These are phyloP conservation scores for Drosophila rufa DNA, from an alignment of 1,140 invertebrate species.

Conservation along the genomic window DNA sequence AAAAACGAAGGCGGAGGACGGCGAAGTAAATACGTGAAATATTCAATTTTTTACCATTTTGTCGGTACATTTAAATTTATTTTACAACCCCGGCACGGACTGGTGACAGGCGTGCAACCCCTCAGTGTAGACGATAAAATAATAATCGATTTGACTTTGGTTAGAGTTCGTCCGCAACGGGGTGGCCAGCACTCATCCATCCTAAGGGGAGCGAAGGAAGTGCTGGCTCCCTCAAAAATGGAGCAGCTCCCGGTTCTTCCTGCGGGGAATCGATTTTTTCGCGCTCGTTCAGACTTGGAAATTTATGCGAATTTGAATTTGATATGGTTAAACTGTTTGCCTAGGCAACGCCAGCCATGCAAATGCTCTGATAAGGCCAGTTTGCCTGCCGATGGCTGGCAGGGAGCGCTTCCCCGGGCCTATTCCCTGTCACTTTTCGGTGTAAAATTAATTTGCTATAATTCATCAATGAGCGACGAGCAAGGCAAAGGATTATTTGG, in stretches of 20 bases:
- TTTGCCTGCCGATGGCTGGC: background rate
- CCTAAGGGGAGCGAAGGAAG: background rate
- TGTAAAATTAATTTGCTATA: slow-evolving; percentile 81
- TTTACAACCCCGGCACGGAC: slow-evolving; percentile 56
- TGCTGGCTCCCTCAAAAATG: slow-evolving; percentile 39
- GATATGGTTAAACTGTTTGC: slow-evolving; percentile 79
- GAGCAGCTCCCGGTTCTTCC: slow-evolving; percentile 61
- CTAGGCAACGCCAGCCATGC: slow-evolving; percentile 75
- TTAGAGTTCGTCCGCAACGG: slow-evolving; percentile 42
- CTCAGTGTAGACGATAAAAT: slow-evolving; percentile 67
- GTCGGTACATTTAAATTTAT: slow-evolving; percentile 75
- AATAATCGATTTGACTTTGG: slow-evolving; percentile 81
- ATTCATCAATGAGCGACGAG: slow-evolving; percentile 65
- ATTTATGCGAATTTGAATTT: slow-evolving; percentile 81
- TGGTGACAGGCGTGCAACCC: slow-evolving; percentile 33
- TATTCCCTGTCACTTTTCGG: slow-evolving; percentile 68
- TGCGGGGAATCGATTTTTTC: slow-evolving; percentile 70
- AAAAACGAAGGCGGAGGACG: slow-evolving; percentile 5
- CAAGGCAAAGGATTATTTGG: slow-evolving; percentile 72
- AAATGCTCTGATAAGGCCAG: slow-evolving; percentile 68
- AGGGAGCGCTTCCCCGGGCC: slow-evolving; percentile 41
- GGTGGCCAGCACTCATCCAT: slow-evolving; percentile 48
- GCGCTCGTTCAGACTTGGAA: slow-evolving; percentile 31
- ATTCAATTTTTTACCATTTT: slow-evolving; percentile 77
- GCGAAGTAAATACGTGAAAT: slow-evolving; percentile 42